Conservation (phyloP, 2,797 vertebrate genomes). For the Hydrolagus colliei region DNA sequence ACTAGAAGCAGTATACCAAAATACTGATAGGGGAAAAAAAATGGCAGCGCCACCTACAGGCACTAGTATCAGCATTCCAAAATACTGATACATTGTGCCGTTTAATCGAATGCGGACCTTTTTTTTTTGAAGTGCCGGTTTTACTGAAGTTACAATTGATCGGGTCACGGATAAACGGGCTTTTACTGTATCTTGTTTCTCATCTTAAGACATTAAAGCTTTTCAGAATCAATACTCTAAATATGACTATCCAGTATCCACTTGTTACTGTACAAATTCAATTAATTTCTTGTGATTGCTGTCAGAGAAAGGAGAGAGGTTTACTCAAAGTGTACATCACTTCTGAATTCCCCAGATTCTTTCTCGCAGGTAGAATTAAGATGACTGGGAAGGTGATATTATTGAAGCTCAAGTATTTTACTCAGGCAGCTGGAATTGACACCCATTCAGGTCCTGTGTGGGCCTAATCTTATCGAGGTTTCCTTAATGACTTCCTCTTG, state of each 20-base stretch:
- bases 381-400: neutral
- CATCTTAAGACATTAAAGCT: neutral
- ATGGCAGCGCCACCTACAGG: too few relatives aligned
- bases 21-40: too few relatives aligned
- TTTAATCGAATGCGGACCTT: too few relatives aligned
- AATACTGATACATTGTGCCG: too few relatives aligned
- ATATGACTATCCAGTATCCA: neutral
- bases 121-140: too few relatives aligned
- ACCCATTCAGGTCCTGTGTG: conserved; percentile 33
- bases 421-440: conserved; percentile 32
- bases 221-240: neutral
- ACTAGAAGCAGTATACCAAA: too few relatives aligned
- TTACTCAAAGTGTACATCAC: neutral
- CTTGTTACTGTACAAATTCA: neutral
- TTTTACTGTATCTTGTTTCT: neutral
- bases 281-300: conserved; percentile 4
- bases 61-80: too few relatives aligned
- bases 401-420: conserved; percentile 23
- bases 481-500: conserved; percentile 39
- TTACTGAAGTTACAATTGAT: too few relatives aligned
- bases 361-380: neutral
- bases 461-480: conserved; percentile 39
- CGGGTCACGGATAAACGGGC: too few relatives aligned
- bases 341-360: neutral
- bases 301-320: neutral